Evolutionary conservation across 2,797 vertebrate genomes (phyloP), one percentile per base, ranked within the genome.

Genomic region (Onychomys arenicola): DNA sequence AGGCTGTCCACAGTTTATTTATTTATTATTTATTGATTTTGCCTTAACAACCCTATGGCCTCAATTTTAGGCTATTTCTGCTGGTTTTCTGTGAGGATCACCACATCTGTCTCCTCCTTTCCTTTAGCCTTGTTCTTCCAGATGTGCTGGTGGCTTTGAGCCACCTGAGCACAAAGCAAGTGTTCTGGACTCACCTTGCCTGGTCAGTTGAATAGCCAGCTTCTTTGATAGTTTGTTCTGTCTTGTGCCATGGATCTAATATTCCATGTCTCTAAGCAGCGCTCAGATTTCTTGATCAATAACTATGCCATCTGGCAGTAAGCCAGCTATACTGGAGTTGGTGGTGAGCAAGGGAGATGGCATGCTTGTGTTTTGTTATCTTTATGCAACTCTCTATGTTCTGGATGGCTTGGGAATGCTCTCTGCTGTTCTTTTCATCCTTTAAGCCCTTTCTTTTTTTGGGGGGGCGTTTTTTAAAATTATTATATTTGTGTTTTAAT

Each of bases 201-300:
- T 52, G 69, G 32, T 61, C 57, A 86, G 49, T 37, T 76, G n/a
- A 86, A 59, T 55, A 65, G n/a, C 80, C 75, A 3, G 37, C n/a
- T 92, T 84, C 77, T 88, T 81, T 67, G 40, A 46, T 76, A 55
- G 73, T 92, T 93, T 46, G 61, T 76, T 37, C 32, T 5, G 0
- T 91, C 59, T 94, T 87, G 40, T 25, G 78, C 40, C 29, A 65
- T 63, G 57, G 6, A 78, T 19, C 57, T 95, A 89, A 17, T 16
- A 46, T 55, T 37, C 16, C 71, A 46, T 95, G 71, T 67, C 80
- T 83, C n/a, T 71, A 49, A 76, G 84, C 91, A 61, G 91, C 61
- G 43, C 61, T 49, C 76, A 46, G n/a, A 73, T 59, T 85, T 90
- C 91, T 69, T 14, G 14, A 86, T 57, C 67, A 37, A 16, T 32